phyloP scores from a whole-genome alignment of 2,888 invertebrate species.

The Orchestes rusci region DNA sequence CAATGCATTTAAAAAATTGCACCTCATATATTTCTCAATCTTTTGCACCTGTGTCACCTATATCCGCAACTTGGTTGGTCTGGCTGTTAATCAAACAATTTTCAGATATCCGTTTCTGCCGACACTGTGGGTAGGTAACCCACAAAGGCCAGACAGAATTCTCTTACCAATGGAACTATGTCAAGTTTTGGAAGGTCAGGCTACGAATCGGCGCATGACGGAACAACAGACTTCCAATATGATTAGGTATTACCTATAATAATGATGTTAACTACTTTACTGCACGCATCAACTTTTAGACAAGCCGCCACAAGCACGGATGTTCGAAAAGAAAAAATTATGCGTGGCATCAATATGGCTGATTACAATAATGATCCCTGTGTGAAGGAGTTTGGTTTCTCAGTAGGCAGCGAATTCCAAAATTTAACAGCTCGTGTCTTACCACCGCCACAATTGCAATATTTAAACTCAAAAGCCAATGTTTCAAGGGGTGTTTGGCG shows the following conservation, averaged over 20 bases:
- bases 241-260: no score
- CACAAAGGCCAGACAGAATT: conserved; percentile 52
- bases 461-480: no score
- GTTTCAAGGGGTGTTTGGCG: conserved; percentile 44
- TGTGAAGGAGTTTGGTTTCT: conserved; percentile 76
- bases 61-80: no score
- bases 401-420: conserved; percentile 66
- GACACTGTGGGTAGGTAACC: conserved; percentile 66
- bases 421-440: conserved; percentile 73
- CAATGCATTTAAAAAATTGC: no score
- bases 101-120: conserved; percentile 62
- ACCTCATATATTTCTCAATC: no score
- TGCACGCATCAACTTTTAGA: conserved; percentile 9
- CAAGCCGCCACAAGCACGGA: conserved; percentile 76
- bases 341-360: conserved; percentile 40
- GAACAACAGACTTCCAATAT: conserved; percentile 78
- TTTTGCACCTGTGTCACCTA: no score
- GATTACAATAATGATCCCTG: conserved; percentile 45
- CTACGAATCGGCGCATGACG: conserved; percentile 68
- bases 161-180: conserved; percentile 81
- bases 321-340: conserved; percentile 72
- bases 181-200: conserved; percentile 69
- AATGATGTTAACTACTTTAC: no score
- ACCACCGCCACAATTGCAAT: conserved; percentile 64
- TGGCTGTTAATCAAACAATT: no score